Evolutionary conservation across 2,797 vertebrate species (phyloP).

Genomic region (Masticophis lateralis): DNA sequence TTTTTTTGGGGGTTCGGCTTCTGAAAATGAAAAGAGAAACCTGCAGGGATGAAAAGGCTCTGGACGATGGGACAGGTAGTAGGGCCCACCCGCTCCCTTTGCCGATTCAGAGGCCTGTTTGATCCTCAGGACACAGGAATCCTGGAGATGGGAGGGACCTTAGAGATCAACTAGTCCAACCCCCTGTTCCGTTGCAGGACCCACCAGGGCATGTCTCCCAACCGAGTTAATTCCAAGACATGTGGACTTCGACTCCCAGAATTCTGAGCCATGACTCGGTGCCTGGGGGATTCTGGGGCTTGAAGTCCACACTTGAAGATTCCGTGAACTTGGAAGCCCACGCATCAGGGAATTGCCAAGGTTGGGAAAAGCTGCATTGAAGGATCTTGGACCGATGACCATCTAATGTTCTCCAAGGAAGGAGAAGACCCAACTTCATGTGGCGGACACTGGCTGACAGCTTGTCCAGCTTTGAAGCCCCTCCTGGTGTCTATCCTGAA

Average conservation of each 20-base stretch:
- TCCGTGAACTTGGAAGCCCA: too few species aligned
- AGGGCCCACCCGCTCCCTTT: too few species aligned
- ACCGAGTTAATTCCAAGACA: background rate
- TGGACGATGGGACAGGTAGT: constrained; percentile 19
- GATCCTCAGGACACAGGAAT: too few species aligned
- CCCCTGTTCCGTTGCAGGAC: background rate
- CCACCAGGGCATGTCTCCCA: background rate
- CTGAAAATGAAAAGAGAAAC: constrained; percentile 44
- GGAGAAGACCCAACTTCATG: background rate
- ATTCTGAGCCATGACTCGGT: background rate
- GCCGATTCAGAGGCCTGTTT: too few species aligned
- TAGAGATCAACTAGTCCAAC: background rate
- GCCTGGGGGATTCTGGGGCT: background rate
- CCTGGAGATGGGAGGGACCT: background rate
- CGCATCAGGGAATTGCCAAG: background rate
- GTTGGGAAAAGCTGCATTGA: background rate
- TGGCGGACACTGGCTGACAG: background rate
- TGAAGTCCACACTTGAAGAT: too few species aligned
- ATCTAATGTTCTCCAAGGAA: background rate
- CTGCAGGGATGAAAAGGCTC: constrained; percentile 61
- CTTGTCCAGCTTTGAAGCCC: background rate
- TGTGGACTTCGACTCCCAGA: background rate
- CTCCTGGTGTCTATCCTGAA: background rate
- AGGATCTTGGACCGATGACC: background rate
- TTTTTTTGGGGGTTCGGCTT: background rate